These are phyloP conservation scores for Falco novaeseelandiae DNA, from an alignment of 2,797 vertebrate genomes.

Conservation along the genomic window DNA sequence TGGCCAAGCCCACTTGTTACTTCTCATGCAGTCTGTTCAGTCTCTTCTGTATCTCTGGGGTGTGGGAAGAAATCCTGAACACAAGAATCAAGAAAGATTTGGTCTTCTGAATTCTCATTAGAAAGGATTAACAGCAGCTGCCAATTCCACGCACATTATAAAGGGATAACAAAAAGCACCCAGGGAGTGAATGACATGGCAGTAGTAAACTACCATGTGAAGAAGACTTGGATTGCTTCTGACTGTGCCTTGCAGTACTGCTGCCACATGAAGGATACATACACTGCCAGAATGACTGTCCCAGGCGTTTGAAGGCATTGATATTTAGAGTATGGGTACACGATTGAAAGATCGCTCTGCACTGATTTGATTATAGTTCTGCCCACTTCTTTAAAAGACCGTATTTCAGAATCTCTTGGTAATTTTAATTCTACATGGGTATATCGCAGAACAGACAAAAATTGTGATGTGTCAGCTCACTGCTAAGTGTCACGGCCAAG, in stretches of 20 bases:
- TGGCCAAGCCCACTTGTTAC: background rate
- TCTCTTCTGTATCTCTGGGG: background rate
- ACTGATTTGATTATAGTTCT: background rate
- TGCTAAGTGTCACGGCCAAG: rapidly evolving
- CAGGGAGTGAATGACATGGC: background rate
- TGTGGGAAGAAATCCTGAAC: background rate
- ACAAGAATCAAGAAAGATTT: rapidly evolving
- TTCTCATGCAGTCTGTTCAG: background rate
- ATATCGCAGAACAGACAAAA: background rate
- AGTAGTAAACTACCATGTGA: background rate
- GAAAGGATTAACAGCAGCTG: background rate
- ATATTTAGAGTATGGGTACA: background rate
- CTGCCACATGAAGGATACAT: rapidly evolving
- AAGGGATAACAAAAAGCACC: background rate
- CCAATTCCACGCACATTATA: background rate
- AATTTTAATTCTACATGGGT: background rate
- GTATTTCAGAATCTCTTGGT: background rate
- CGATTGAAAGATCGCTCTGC: background rate
- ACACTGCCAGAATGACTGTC: background rate
- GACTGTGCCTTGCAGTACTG: background rate
- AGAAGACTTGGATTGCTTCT: background rate
- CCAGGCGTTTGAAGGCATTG: background rate
- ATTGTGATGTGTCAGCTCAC: background rate
- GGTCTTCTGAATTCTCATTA: background rate
- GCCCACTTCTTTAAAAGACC: background rate